Evolutionary conservation across 2,113 vertebrate genomes (phyloP).

Genomic region (Brienomyrus brachyistius): DNA sequence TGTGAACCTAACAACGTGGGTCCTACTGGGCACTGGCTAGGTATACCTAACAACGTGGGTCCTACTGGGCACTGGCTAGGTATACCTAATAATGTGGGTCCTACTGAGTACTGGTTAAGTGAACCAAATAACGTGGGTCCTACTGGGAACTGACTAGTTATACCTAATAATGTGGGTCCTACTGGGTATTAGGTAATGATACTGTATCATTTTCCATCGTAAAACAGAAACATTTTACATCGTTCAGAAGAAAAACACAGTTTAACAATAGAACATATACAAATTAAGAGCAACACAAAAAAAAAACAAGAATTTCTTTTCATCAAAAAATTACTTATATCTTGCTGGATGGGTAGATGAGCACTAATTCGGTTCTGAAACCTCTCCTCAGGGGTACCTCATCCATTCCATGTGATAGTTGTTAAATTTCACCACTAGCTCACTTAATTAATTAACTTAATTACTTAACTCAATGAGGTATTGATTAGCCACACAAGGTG

Average conservation of each 20-base stretch:
- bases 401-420: background rate
- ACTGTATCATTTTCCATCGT: too few species aligned
- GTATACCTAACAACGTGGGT: too few species aligned
- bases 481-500: background rate
- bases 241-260: background rate
- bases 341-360: background rate
- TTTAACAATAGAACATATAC: background rate
- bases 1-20: too few species aligned
- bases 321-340: background rate
- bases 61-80: too few species aligned
- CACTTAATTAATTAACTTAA: background rate
- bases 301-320: background rate
- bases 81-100: too few species aligned
- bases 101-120: too few species aligned
- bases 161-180: too few species aligned
- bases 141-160: background rate
- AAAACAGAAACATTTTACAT: too few species aligned
- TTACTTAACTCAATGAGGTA: background rate
- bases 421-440: background rate
- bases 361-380: background rate
- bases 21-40: too few species aligned
- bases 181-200: background rate
- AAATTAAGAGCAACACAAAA: background rate
- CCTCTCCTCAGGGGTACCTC: background rate
- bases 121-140: too few species aligned